These are phyloP conservation scores for Indri indri DNA, from an alignment of 2,113 vertebrate species.

Conservation along the genomic window DNA sequence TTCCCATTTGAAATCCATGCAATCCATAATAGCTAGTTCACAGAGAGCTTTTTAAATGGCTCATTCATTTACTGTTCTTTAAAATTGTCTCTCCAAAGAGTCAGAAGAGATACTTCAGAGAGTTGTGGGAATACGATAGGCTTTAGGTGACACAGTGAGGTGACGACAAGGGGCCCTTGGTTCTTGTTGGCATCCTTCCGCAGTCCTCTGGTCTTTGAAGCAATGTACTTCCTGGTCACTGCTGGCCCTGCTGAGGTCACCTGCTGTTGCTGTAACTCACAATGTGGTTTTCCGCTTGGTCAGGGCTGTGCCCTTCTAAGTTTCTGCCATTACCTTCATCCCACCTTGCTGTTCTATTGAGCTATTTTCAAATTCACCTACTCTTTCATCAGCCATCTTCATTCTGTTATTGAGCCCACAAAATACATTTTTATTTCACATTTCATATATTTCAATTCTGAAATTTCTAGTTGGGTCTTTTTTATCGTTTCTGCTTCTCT, in stretches of 20 bases:
- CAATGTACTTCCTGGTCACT: background rate
- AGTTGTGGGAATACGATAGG: background rate
- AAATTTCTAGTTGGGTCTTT: background rate
- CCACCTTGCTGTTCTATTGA: background rate
- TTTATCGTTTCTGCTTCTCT: background rate
- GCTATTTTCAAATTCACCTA: background rate
- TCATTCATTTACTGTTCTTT: background rate
- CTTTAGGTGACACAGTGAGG: rapidly evolving
- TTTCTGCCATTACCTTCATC: background rate
- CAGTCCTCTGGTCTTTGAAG: background rate
- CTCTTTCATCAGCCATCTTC: background rate
- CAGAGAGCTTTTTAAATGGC: background rate
- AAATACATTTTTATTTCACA: background rate
- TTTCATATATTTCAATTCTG: background rate
- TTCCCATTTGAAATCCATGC: background rate
- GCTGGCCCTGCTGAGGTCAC: background rate
- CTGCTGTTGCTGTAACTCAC: background rate
- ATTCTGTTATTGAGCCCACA: background rate
- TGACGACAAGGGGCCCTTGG: background rate
- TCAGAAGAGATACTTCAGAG: background rate
- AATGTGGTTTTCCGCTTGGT: background rate
- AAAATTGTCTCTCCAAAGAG: background rate
- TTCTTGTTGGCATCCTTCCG: background rate
- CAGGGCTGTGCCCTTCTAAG: background rate
- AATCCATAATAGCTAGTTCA: background rate